phyloP scores from a whole-genome alignment of 2,888 invertebrate genomes.

The Anorthoa munda region DNA sequence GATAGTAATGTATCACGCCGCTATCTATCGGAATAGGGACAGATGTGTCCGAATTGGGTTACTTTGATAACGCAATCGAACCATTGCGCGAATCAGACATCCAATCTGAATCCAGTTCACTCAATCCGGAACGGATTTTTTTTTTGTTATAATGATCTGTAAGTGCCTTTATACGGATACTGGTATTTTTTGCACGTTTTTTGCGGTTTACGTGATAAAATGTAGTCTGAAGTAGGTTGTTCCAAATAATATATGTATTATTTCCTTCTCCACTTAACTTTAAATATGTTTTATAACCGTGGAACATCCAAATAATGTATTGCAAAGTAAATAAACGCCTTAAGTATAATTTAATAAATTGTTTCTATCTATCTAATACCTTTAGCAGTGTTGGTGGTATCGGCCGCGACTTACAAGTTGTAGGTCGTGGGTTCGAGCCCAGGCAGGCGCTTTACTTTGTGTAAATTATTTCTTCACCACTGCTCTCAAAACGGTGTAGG shows the following conservation, averaged over 20 bases:
- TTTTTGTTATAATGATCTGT: slow-evolving; percentile 24
- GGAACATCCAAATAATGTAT: not conserved
- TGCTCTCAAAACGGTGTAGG: too few species aligned
- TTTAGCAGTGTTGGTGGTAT: too few species aligned
- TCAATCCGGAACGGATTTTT: slow-evolving; percentile 32
- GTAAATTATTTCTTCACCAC: too few species aligned
- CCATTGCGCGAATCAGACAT: slow-evolving; percentile 69
- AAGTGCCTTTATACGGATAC: slow-evolving; percentile 24
- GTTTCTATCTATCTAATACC: too few species aligned
- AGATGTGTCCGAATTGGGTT: slow-evolving; percentile 88
- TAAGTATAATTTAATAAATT: not conserved
- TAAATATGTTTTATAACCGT: not conserved
- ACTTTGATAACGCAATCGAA: slow-evolving; percentile 83
- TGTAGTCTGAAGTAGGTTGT: not conserved
- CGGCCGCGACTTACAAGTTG: too few species aligned
- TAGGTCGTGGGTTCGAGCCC: too few species aligned
- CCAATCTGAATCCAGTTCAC: slow-evolving; percentile 37
- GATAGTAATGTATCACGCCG: slow-evolving; percentile 66
- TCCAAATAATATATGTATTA: slow-evolving; percentile 1
- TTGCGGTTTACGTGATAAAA: slow-evolving; percentile 31
- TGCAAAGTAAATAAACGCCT: not conserved
- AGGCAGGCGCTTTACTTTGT: too few species aligned
- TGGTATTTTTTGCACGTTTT: slow-evolving; percentile 28
- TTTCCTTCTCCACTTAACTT: not conserved
- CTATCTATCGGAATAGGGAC: slow-evolving; percentile 79